Evolutionary conservation across 1,140 invertebrate species (phyloP).

Genomic region (Pteromalus puparum): DNA sequence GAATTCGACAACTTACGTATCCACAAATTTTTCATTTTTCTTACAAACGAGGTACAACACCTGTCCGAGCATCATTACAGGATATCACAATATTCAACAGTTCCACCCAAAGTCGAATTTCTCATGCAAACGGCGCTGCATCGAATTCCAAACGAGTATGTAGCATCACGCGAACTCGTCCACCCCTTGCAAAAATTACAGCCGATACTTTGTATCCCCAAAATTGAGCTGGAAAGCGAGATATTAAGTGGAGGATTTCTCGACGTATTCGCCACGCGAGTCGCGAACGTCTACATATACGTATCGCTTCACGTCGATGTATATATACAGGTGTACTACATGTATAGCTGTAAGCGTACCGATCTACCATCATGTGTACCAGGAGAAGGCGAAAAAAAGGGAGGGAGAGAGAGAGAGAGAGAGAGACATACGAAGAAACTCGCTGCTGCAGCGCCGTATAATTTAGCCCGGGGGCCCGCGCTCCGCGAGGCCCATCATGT

Average conservation of each 20-base stretch:
- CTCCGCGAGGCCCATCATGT: slow-evolving; percentile 61
- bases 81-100: neutral
- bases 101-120: slow-evolving; percentile 25
- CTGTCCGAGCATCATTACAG: too few species aligned
- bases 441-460: slow-evolving; percentile 67
- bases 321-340: neutral
- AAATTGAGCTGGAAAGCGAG: slow-evolving; percentile 34
- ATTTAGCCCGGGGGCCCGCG: slow-evolving; percentile 65
- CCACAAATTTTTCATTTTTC: too few species aligned
- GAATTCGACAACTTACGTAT: neutral
- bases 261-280: neutral
- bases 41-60: too few species aligned
- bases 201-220: slow-evolving; percentile 29
- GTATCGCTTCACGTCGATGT: neutral
- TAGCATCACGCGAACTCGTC: slow-evolving; percentile 4
- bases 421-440: slow-evolving; percentile 66
- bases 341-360: neutral
- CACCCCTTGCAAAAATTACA: slow-evolving; percentile 16
- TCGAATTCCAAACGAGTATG: slow-evolving; percentile 7
- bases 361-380: slow-evolving; percentile 12
- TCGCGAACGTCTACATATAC: neutral
- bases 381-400: slow-evolving; percentile 27
- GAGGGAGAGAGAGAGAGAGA: slow-evolving; percentile 45
- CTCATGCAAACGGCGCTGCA: neutral
- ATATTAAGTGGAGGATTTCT: slow-evolving; percentile 17